A percentile compares a stretch with the other conserved stretches of the same genome.
Conservation (phyloP, 2,888 invertebrate species). For the Strigamia transsilvanica region DNA sequence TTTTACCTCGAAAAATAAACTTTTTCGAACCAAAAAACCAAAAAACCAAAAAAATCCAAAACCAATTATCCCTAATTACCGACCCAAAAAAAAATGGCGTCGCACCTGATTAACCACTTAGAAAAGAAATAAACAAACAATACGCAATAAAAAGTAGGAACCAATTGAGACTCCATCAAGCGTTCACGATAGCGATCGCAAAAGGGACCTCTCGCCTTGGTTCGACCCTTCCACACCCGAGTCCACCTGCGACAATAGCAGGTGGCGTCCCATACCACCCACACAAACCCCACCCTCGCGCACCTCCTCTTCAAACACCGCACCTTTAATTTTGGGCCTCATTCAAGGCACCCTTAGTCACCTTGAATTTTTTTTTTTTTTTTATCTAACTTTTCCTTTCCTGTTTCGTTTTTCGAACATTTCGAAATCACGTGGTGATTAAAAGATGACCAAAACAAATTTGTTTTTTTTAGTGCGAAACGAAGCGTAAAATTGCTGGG, state of each 20-base stretch:
- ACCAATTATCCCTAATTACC: neutral
- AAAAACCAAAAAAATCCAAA: neutral
- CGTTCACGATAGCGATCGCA: neutral
- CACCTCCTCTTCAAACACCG: constrained; percentile 13
- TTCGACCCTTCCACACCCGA: neutral
- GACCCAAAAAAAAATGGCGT: neutral
- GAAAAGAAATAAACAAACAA: constrained; percentile 7
- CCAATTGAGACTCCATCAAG: constrained; percentile 8
- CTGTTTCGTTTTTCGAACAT: constrained; percentile 10
- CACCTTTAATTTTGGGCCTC: constrained; percentile 37
- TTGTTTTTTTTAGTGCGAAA: neutral
- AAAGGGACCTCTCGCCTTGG: neutral
- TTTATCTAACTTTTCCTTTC: constrained; percentile 17
- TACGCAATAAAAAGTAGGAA: neutral
- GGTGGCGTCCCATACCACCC: constrained; percentile 27
- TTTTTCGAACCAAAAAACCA: too few species aligned
- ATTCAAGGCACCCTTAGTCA: constrained; percentile 30
- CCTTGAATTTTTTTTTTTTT: constrained; percentile 12
- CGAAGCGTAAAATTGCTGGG: neutral
- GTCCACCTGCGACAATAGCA: constrained; percentile 34
- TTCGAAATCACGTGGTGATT: neutral
- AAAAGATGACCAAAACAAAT: neutral
- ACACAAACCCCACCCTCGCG: constrained; percentile 1
- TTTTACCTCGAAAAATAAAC: neutral
- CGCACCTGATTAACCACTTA: neutral